Percentiles rank a stretch among this genome's conserved stretches.
phyloP scores from a whole-genome alignment of 2,113 vertebrate species.

The Leucoraja erinaceus region DNA sequence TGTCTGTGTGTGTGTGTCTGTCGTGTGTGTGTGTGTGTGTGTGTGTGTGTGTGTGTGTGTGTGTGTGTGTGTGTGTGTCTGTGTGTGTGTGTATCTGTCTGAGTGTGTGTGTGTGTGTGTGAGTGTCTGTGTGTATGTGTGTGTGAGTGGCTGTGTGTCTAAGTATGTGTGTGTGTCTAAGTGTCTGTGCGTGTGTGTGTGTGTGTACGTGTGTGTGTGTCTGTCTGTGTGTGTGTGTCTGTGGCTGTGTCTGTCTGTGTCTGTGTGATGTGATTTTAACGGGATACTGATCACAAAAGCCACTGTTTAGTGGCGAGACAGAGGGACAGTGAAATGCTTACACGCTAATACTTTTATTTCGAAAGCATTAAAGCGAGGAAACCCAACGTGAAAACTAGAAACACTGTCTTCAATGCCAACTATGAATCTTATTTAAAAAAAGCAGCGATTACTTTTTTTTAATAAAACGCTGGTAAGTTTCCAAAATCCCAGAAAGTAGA shows the following conservation, averaged over 20 bases:
- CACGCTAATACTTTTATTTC: neutral
- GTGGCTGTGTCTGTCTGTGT: neutral
- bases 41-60: too few species aligned
- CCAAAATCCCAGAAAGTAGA: neutral
- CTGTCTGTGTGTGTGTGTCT: neutral
- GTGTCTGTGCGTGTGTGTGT: too few species aligned
- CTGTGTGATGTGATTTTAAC: neutral
- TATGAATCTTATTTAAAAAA: neutral
- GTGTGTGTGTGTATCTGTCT: too few species aligned
- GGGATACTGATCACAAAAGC: neutral
- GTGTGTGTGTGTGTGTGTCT: too few species aligned
- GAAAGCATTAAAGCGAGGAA: neutral
- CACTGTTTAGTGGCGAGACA: neutral
- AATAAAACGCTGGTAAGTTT: neutral
- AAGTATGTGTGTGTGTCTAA: too few species aligned
- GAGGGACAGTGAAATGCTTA: neutral
- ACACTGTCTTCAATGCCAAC: neutral
- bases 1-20: neutral
- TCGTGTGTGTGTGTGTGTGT: neutral
- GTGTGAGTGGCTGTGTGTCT: too few species aligned
- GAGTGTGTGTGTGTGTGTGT: too few species aligned
- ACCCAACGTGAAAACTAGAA: neutral
- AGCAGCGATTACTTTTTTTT: too few species aligned
- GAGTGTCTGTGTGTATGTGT: too few species aligned
- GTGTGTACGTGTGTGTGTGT: too few species aligned